Conservation (phyloP, 2,888 invertebrate species). For the Listrodromus nycthemerus region DNA sequence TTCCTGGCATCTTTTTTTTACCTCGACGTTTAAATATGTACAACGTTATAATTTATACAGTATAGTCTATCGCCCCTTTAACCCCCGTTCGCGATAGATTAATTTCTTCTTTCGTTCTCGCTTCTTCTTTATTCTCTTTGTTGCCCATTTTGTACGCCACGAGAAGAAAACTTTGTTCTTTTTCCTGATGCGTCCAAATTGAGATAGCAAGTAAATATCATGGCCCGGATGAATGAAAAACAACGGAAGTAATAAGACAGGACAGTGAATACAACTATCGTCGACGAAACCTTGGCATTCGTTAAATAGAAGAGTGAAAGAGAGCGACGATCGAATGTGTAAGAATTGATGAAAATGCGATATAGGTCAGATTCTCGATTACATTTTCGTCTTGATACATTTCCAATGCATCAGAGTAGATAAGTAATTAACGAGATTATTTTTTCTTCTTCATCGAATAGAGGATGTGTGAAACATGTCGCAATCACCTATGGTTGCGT, state of each 20-base stretch:
- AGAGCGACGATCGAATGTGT: slow-evolving; percentile 39
- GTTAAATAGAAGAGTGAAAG: slow-evolving; percentile 19
- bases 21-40: slow-evolving; percentile 65
- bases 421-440: background rate
- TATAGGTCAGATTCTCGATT: slow-evolving; percentile 45
- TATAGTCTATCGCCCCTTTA: slow-evolving; percentile 36
- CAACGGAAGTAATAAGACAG: slow-evolving; percentile 15
- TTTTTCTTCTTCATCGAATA: background rate
- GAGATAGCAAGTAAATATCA: slow-evolving; percentile 2
- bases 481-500: slow-evolving; percentile 4
- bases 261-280: slow-evolving; percentile 50
- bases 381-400: background rate
- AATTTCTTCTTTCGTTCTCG: slow-evolving; percentile 21
- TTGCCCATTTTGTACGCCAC: slow-evolving; percentile 11
- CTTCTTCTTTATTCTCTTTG: slow-evolving; percentile 6
- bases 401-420: background rate
- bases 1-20: slow-evolving; percentile 50
- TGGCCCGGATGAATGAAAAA: slow-evolving; percentile 25
- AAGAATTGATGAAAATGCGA: slow-evolving; percentile 28
- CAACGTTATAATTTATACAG: slow-evolving; percentile 65
- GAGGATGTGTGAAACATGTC: background rate
- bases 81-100: slow-evolving; percentile 28
- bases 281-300: slow-evolving; percentile 27
- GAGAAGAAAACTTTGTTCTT: slow-evolving; percentile 31
- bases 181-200: background rate